These are phyloP conservation scores for Cygnus olor DNA, from an alignment of 2,797 vertebrate species.

Conservation along the genomic window DNA sequence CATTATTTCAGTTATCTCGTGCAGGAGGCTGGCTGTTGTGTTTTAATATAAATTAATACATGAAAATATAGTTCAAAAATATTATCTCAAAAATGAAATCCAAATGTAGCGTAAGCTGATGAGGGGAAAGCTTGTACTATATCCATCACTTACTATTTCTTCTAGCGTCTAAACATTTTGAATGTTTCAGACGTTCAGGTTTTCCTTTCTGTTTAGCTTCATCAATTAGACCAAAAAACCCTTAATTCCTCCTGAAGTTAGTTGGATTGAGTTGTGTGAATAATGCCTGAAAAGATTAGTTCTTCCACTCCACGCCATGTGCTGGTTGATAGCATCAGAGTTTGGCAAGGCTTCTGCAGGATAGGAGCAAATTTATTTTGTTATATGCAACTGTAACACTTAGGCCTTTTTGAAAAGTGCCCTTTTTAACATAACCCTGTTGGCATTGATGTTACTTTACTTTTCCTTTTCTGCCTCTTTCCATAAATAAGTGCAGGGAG, in stretches of 20 bases:
- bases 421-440: not conserved
- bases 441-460: constrained; percentile 27
- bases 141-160: not conserved
- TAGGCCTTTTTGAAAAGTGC: not conserved
- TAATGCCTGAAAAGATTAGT: not conserved
- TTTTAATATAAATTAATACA: not conserved
- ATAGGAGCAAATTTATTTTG: constrained; percentile 15
- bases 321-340: not conserved
- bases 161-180: constrained; percentile 9
- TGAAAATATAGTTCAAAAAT: not conserved
- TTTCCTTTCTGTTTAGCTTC: not conserved
- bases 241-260: not conserved
- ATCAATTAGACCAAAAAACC: not conserved
- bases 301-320: not conserved
- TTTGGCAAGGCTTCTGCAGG: not conserved
- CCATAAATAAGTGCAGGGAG: not conserved
- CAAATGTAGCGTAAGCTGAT: not conserved
- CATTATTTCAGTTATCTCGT: not conserved
- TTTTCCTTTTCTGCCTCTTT: constrained; percentile 38
- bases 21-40: not conserved
- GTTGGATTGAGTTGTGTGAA: not conserved
- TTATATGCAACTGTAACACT: not conserved
- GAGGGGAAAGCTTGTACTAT: not conserved
- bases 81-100: not conserved
- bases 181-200: not conserved